phyloP scores from a whole-genome alignment of 2,113 vertebrate genomes.

The Tragelaphus buxtoni region DNA sequence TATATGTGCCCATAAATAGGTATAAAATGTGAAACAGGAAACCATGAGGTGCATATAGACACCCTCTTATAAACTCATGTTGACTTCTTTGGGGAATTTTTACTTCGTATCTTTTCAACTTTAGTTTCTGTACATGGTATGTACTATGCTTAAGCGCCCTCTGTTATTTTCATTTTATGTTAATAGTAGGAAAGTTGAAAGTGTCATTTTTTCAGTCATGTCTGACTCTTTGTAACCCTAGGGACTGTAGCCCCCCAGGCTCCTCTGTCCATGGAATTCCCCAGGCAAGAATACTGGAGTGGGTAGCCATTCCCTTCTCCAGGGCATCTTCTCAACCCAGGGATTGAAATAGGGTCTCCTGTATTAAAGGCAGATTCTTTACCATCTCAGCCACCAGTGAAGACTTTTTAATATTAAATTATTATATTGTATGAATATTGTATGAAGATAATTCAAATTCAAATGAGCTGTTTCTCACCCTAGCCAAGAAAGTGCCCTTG shows the following conservation, averaged over 20 bases:
- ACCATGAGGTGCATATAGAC: not conserved
- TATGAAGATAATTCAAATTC: not conserved
- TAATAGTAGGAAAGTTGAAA: not conserved
- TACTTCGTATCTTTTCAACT: not conserved
- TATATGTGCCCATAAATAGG: not conserved
- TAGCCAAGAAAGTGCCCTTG: not conserved
- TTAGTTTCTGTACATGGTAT: not conserved
- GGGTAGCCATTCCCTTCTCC: not conserved
- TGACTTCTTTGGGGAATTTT: not conserved
- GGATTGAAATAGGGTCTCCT: not conserved
- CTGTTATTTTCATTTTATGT: not conserved
- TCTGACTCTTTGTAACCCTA: not conserved
- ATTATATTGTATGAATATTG: not conserved
- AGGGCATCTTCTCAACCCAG: not conserved
- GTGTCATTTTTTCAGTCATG: not conserved
- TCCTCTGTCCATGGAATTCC: not conserved
- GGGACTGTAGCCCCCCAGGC: not conserved
- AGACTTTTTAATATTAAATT: not conserved
- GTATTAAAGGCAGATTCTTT: not conserved
- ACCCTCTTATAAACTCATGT: not conserved
- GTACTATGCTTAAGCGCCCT: not conserved
- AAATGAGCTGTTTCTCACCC: not conserved
- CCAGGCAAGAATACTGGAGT: not conserved
- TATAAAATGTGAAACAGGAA: not conserved
- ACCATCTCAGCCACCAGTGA: not conserved